Conservation (phyloP, 2,888 invertebrate species). For the Oscheius sp. region DNA sequence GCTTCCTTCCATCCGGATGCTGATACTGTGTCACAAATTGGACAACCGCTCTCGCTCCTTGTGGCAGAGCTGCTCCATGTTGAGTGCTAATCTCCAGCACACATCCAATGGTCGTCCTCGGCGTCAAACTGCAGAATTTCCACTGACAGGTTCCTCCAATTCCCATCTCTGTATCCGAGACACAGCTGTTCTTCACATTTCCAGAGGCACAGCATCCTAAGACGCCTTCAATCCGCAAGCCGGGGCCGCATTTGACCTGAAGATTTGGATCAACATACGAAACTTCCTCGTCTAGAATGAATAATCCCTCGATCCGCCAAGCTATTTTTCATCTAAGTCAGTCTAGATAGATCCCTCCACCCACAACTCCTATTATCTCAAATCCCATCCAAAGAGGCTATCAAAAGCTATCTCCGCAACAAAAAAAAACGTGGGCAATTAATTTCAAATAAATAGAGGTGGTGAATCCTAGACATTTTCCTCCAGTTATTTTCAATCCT, state of each 20-base stretch:
- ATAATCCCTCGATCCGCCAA: too few relatives aligned
- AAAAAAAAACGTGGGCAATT: too few relatives aligned
- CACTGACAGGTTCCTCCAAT: constrained; percentile 96
- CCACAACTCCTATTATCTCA: too few relatives aligned
- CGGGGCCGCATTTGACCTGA: constrained; percentile 5
- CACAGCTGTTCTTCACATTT: constrained; percentile 81
- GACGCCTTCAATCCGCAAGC: background rate
- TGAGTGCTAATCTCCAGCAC: constrained; percentile 93
- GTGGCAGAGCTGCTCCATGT: constrained; percentile 78
- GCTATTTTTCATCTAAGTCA: too few relatives aligned
- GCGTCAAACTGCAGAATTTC: constrained; percentile 91
- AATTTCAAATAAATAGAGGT: too few relatives aligned
- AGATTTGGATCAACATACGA: background rate
- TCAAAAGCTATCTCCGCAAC: too few relatives aligned
- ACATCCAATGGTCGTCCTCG: constrained; percentile 88
- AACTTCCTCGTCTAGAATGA: too few relatives aligned
- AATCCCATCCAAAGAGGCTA: too few relatives aligned
- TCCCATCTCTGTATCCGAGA: constrained; percentile 95
- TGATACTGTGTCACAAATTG: constrained; percentile 99
- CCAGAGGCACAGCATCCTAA: constrained; percentile 29
- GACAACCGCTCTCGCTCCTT: constrained; percentile 90
- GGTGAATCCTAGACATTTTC: too few relatives aligned
- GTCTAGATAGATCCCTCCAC: too few relatives aligned
- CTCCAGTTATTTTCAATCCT: too few relatives aligned
- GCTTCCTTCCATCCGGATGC: constrained; percentile 84